Percentiles rank a stretch among this genome's conserved stretches.
Conservation (phyloP, 2,797 vertebrate genomes). For the Microctenopoma stevenorrisi region DNA sequence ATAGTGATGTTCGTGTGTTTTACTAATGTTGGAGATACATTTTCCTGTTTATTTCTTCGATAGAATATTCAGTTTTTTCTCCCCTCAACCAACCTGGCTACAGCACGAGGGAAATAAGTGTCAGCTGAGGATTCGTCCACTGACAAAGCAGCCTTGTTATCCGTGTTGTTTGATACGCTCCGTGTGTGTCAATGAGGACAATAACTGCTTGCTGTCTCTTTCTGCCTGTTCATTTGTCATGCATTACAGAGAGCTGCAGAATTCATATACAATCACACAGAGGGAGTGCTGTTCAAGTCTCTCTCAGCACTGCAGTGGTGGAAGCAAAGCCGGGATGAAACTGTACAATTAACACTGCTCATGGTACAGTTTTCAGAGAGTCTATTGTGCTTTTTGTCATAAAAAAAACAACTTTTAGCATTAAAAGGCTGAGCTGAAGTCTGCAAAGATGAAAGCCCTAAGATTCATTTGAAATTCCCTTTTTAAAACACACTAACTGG, state of each 20-base stretch:
- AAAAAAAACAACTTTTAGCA: background rate
- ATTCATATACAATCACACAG: slow-evolving; percentile 54
- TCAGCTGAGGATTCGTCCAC: slow-evolving; percentile 59
- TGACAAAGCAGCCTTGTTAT: slow-evolving; percentile 81
- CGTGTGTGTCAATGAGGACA: slow-evolving; percentile 83
- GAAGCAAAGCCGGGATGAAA: slow-evolving; percentile 14
- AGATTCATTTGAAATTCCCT: slow-evolving; percentile 1
- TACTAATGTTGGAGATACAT: background rate
- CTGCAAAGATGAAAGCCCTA: slow-evolving; percentile 11
- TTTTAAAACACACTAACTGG: background rate
- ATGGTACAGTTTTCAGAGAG: slow-evolving; percentile 15
- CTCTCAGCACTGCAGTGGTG: slow-evolving; percentile 45
- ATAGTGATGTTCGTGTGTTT: background rate
- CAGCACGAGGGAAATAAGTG: slow-evolving; percentile 57
- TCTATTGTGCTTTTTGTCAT: slow-evolving; percentile 6
- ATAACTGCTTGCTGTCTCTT: slow-evolving; percentile 66
- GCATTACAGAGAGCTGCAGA: slow-evolving; percentile 63
- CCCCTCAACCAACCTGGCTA: slow-evolving; percentile 17
- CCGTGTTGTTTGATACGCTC: slow-evolving; percentile 69
- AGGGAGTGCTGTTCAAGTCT: slow-evolving; percentile 26
- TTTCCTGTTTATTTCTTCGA: slow-evolving; percentile 12
- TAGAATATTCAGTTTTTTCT: slow-evolving; percentile 7
- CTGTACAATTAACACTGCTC: slow-evolving; percentile 33
- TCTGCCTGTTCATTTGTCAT: slow-evolving; percentile 63
- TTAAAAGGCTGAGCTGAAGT: background rate